Percentiles rank a stretch among this genome's conserved stretches.
These are phyloP conservation scores for Paraplagusia blochii DNA, from an alignment of 2,113 vertebrate genomes.

Conservation along the genomic window DNA sequence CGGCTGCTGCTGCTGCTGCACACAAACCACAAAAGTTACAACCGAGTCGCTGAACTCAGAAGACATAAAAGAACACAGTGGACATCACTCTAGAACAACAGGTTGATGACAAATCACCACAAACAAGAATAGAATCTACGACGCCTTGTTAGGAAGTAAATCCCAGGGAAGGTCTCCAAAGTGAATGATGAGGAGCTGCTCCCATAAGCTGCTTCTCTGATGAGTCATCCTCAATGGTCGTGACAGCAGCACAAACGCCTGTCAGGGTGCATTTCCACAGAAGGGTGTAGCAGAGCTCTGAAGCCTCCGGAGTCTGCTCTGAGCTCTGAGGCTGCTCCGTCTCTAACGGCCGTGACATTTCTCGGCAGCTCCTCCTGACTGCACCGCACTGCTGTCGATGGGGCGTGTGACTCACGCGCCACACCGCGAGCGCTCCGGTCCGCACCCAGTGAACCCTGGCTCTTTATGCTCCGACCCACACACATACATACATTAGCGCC, in stretches of 20 bases:
- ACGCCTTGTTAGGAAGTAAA: constrained; percentile 19
- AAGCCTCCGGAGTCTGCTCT: constrained; percentile 34
- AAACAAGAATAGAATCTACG: constrained; percentile 12
- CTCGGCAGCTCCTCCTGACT: constrained; percentile 65
- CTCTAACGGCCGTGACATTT: constrained; percentile 69
- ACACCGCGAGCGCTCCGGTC: constrained; percentile 51
- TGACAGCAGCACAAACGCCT: constrained; percentile 47
- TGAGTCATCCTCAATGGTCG: constrained; percentile 67
- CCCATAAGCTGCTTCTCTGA: constrained; percentile 52
- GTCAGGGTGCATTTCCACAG: constrained; percentile 42
- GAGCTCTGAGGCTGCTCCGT: constrained; percentile 31
- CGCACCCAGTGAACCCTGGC: constrained; percentile 62
- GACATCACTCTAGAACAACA: constrained; percentile 39
- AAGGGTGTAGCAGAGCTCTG: constrained; percentile 22
- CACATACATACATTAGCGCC: constrained; percentile 38
- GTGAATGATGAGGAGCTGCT: constrained; percentile 30
- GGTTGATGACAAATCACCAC: constrained; percentile 21
- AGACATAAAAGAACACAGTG: background rate
- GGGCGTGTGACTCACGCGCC: constrained; percentile 69
- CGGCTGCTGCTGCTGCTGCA: constrained; percentile 30
- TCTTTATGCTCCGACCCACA: constrained; percentile 28
- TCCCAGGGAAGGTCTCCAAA: constrained; percentile 15
- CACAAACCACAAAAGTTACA: constrained; percentile 18
- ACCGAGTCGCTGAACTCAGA: constrained; percentile 17
- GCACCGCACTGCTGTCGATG: constrained; percentile 65